Conservation (phyloP, 2,888 invertebrate species). For the Ethmia dodecea region DNA sequence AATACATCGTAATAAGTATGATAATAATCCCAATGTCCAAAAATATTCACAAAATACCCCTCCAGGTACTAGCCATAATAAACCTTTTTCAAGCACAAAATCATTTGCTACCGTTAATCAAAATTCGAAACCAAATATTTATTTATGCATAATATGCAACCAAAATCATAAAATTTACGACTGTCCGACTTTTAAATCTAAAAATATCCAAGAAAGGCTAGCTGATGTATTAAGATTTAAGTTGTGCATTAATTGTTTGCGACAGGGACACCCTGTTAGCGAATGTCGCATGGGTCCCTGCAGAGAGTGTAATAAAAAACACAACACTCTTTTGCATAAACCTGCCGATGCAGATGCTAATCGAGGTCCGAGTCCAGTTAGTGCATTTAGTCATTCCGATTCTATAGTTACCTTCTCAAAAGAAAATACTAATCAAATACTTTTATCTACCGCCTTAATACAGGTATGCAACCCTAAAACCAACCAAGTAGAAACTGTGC, state of each 20-base stretch:
- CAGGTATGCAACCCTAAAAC: slow-evolving; percentile 15
- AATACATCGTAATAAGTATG: no score
- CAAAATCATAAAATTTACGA: slow-evolving; percentile 22
- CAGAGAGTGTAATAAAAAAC: slow-evolving; percentile 17
- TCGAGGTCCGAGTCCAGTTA: neutral
- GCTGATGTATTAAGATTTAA: slow-evolving; percentile 16
- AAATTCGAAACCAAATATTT: neutral
- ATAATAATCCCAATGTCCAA: no score
- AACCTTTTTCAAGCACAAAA: no score
- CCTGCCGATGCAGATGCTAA: neutral
- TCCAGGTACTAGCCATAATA: no score
- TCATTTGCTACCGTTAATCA: slow-evolving; percentile 9
- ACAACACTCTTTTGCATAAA: slow-evolving; percentile 22
- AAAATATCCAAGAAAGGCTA: slow-evolving; percentile 11
- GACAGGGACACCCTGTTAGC: slow-evolving; percentile 16
- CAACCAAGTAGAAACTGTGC: slow-evolving; percentile 5
- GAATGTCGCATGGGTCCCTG: slow-evolving; percentile 25
- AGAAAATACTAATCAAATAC: slow-evolving; percentile 1
- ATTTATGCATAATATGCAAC: slow-evolving; percentile 19
- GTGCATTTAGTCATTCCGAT: neutral
- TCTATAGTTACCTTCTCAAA: slow-evolving; percentile 1
- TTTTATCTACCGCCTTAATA: slow-evolving; percentile 16
- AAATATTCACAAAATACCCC: no score
- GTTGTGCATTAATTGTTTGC: slow-evolving; percentile 20
- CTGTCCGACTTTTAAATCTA: slow-evolving; percentile 21